phyloP scores from a whole-genome alignment of 2,113 vertebrate species.

The Halcyon senegalensis region DNA sequence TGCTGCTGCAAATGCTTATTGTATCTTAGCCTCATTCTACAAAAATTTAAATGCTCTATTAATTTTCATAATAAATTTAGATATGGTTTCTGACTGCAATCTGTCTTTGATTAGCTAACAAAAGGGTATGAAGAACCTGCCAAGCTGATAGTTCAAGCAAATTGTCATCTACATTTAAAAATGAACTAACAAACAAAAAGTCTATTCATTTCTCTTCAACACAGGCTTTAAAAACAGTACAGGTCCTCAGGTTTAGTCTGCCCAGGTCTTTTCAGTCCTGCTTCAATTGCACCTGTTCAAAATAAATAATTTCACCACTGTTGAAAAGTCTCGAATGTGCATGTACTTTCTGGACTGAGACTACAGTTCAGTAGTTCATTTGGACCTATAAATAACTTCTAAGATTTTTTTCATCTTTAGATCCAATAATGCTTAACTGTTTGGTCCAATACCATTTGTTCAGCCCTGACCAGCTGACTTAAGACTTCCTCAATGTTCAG shows the following conservation, averaged over 20 bases:
- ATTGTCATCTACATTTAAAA: constrained; percentile 38
- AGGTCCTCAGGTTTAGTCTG: background rate
- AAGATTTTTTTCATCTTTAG: background rate
- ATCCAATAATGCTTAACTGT: background rate
- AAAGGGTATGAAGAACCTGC: constrained; percentile 71
- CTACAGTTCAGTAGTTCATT: background rate
- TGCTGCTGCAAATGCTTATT: constrained; percentile 67
- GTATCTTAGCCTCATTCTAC: constrained; percentile 76
- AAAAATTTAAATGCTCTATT: constrained; percentile 82
- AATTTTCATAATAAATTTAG: constrained; percentile 85
- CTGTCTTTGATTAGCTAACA: constrained; percentile 82
- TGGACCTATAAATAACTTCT: background rate
- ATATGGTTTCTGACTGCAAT: constrained; percentile 78
- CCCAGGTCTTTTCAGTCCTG: background rate
- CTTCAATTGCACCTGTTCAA: background rate
- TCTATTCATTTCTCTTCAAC: background rate
- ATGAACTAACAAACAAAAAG: background rate
- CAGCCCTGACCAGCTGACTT: background rate
- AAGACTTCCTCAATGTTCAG: background rate
- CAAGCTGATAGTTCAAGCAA: constrained; percentile 67
- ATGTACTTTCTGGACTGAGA: background rate
- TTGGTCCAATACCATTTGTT: background rate
- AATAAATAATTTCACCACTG: background rate
- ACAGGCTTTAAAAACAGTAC: background rate
- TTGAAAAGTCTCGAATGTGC: background rate